A percentile compares a stretch with the other conserved stretches of the same genome.
Evolutionary conservation across 2,797 vertebrate genomes (phyloP).

Genomic region (Acestrorhynchus altus): DNA sequence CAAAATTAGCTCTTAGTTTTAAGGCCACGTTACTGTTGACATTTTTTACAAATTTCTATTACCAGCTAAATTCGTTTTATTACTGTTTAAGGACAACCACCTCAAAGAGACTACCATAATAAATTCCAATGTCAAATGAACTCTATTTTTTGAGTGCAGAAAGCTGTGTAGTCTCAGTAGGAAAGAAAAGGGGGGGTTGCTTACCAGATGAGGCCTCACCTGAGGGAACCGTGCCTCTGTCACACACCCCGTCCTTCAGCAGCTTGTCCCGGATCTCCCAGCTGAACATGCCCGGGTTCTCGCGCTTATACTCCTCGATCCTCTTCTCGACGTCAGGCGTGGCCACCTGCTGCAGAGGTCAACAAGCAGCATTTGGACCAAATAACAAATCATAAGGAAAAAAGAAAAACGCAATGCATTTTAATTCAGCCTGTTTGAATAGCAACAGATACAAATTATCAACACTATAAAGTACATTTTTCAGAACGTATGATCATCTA

Average conservation of each 20-base stretch:
- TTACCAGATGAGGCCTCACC: constrained; percentile 93
- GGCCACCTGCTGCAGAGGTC: constrained; percentile 92
- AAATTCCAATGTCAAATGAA: too few species aligned
- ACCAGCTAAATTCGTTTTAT: too few species aligned
- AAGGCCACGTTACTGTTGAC: too few species aligned
- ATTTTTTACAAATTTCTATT: too few species aligned
- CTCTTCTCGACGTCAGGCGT: constrained; percentile 98
- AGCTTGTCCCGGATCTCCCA: constrained; percentile 98
- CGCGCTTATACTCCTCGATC: constrained; percentile 97
- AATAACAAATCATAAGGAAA: not conserved
- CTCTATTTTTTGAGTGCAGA: too few species aligned
- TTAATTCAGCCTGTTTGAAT: too few species aligned
- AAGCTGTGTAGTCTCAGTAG: constrained; percentile 53
- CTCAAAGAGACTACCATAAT: too few species aligned
- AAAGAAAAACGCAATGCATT: not conserved
- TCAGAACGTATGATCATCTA: too few species aligned
- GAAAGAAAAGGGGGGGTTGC: constrained; percentile 70
- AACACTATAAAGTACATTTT: too few species aligned
- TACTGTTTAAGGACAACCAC: too few species aligned
- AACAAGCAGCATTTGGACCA: constrained; percentile 8
- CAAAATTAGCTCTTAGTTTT: too few species aligned
- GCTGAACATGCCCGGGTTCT: constrained; percentile 98
- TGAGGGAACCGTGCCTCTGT: constrained; percentile 98
- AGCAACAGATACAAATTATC: too few species aligned
- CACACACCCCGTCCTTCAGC: constrained; percentile 96